Evolutionary conservation across 2,888 invertebrate genomes (phyloP).

Genomic region (Erebia palarica): DNA sequence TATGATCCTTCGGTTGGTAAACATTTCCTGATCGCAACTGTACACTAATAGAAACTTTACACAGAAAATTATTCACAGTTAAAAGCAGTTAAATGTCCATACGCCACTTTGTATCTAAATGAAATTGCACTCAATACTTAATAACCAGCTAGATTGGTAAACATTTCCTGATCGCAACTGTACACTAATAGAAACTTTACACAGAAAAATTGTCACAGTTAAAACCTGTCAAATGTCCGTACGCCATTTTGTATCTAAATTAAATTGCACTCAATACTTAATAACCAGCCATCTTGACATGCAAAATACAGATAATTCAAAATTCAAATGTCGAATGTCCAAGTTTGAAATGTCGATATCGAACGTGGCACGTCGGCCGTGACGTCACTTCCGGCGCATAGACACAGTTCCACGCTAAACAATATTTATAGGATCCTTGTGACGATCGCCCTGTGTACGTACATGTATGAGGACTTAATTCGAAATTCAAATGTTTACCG

Average conservation of each 20-base stretch:
- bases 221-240: too few species aligned
- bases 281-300: background rate
- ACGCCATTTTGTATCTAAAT: too few species aligned
- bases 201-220: too few species aligned
- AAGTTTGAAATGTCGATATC: conserved; percentile 10
- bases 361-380: conserved; percentile 25
- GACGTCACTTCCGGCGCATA: conserved; percentile 46
- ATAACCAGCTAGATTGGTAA: background rate
- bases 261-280: background rate
- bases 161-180: too few species aligned
- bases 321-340: conserved; percentile 13
- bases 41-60: background rate
- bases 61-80: too few species aligned
- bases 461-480: conserved; percentile 21
- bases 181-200: background rate
- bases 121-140: background rate
- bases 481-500: too few species aligned
- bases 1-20: too few species aligned
- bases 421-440: conserved; percentile 49
- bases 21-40: too few species aligned
- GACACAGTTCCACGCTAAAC: conserved; percentile 41
- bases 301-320: background rate
- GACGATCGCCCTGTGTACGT: conserved; percentile 41
- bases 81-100: too few species aligned
- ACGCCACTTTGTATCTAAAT: too few species aligned